Percentiles rank a stretch among this genome's conserved stretches.
Evolutionary conservation across 2,113 vertebrate species (phyloP).

Genomic region (Cricetomys ansorgei): DNA sequence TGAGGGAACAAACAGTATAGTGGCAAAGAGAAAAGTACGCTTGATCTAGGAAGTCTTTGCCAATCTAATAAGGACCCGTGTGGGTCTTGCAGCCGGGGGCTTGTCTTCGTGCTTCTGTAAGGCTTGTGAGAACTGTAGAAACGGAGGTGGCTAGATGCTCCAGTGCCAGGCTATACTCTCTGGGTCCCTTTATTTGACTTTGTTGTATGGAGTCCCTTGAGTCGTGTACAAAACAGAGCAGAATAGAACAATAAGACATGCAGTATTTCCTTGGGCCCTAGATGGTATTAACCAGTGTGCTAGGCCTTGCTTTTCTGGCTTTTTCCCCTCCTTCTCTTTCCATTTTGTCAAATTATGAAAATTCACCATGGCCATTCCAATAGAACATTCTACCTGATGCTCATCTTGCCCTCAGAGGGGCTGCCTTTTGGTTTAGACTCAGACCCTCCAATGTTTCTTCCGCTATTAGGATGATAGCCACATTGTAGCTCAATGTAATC

Average conservation of each 20-base stretch:
- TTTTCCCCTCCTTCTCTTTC: not conserved
- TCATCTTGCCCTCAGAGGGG: not conserved
- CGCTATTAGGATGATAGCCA: not conserved
- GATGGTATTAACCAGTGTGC: not conserved
- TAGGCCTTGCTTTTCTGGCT: conserved; percentile 5
- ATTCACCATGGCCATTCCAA: conserved; percentile 13
- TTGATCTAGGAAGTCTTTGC: not conserved
- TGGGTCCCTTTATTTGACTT: not conserved
- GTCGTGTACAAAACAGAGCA: not conserved
- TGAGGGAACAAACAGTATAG: not conserved
- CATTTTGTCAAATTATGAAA: conserved; percentile 61
- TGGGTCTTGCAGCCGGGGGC: not conserved
- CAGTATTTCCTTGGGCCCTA: not conserved
- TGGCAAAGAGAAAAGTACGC: not conserved
- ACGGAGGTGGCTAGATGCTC: not conserved
- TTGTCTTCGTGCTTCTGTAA: not conserved
- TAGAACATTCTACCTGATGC: not conserved
- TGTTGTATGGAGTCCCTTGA: not conserved
- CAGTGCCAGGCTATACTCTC: not conserved
- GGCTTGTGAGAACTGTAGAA: not conserved
- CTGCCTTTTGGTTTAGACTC: not conserved
- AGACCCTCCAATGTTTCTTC: fast-evolving
- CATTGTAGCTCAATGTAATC: not conserved
- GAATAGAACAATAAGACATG: not conserved
- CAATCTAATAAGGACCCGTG: not conserved